phyloP scores from a whole-genome alignment of 1,140 invertebrate species.

The Neodiprion lecontei region DNA sequence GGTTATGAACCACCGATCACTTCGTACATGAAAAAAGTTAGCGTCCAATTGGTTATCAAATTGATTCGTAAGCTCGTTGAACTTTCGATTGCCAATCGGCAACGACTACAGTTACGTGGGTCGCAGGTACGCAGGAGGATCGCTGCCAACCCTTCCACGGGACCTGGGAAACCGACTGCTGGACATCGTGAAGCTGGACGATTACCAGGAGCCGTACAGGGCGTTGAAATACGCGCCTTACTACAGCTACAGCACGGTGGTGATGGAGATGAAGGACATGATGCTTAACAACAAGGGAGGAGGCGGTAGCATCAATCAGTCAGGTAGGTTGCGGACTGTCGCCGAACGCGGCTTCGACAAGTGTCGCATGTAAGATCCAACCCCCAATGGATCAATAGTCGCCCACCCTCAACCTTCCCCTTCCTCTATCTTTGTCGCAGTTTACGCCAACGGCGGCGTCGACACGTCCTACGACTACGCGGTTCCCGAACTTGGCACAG shows the following conservation, averaged over 20 bases:
- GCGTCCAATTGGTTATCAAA: too few relatives aligned
- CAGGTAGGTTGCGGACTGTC: slow-evolving; percentile 58
- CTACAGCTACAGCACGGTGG: slow-evolving; percentile 79
- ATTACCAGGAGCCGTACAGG: slow-evolving; percentile 83
- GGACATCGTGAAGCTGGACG: slow-evolving; percentile 71
- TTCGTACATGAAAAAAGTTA: too few relatives aligned
- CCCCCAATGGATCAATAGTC: background rate
- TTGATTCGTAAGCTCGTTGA: too few relatives aligned
- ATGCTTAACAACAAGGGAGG: slow-evolving; percentile 66
- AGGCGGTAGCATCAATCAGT: slow-evolving; percentile 58
- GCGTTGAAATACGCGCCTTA: slow-evolving; percentile 78
- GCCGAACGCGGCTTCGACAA: slow-evolving; percentile 40
- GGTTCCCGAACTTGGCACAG: slow-evolving; percentile 75
- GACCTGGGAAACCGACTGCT: slow-evolving; percentile 58
- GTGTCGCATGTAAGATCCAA: background rate
- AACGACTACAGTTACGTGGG: too few relatives aligned
- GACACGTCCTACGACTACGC: slow-evolving; percentile 75
- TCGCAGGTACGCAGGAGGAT: slow-evolving; percentile 62
- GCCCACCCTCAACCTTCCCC: too few relatives aligned
- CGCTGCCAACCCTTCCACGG: slow-evolving; percentile 57
- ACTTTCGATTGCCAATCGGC: too few relatives aligned
- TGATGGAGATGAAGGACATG: slow-evolving; percentile 79
- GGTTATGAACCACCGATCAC: too few relatives aligned
- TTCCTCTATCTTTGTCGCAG: slow-evolving; percentile 33
- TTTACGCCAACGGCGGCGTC: slow-evolving; percentile 59